Conservation (phyloP, 2,113 vertebrate species). For the Dinomys branickii region DNA sequence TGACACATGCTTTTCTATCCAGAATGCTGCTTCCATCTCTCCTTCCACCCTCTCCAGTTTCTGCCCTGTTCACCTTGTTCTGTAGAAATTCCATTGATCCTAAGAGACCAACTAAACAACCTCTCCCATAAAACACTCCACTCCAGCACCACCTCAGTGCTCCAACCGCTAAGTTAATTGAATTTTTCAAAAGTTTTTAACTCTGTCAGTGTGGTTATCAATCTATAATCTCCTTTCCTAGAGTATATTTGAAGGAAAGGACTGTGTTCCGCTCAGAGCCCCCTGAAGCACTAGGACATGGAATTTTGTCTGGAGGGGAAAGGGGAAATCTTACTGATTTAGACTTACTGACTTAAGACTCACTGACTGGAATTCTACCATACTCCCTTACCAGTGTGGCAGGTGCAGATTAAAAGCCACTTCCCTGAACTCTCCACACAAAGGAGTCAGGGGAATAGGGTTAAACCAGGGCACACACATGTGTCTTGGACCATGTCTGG, state of each 20-base stretch:
- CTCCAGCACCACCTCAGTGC: not conserved
- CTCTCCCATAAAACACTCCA: not conserved
- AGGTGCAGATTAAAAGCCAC: not conserved
- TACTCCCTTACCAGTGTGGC: not conserved
- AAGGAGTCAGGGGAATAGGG: not conserved
- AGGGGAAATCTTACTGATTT: no score
- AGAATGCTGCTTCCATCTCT: not conserved
- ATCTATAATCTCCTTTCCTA: not conserved
- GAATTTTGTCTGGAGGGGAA: not conserved
- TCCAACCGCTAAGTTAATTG: not conserved
- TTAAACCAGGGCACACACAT: not conserved
- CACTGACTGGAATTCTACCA: not conserved
- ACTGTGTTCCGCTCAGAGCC: not conserved
- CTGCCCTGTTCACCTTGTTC: not conserved
- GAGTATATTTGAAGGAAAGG: slow-evolving; percentile 44
- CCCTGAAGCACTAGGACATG: not conserved
- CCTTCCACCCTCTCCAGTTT: not conserved
- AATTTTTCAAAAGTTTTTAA: not conserved
- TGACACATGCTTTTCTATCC: not conserved
- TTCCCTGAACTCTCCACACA: not conserved
- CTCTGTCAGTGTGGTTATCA: not conserved
- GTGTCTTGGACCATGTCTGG: not conserved
- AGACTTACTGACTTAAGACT: not conserved
- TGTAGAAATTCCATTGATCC: not conserved
- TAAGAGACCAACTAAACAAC: not conserved